Conservation (phyloP, 2,888 invertebrate species). For the Leucozona laternaria region DNA sequence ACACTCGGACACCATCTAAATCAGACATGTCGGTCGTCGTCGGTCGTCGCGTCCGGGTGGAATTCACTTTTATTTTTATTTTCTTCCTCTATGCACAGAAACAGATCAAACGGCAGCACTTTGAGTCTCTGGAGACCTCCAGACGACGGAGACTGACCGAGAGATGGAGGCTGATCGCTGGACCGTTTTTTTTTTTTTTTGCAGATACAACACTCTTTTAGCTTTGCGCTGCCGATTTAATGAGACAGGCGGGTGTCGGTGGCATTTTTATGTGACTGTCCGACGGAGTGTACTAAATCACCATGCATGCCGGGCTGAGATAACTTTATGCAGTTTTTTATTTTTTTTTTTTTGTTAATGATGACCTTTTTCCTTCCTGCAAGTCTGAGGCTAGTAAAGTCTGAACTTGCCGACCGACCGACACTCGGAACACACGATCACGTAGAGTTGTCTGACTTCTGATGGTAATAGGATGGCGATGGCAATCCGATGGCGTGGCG, state of each 20-base stretch:
- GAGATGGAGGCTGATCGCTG: constrained; percentile 2
- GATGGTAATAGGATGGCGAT: background rate
- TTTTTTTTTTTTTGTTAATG: constrained; percentile 19
- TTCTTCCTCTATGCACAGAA: constrained; percentile 29
- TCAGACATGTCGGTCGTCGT: constrained; percentile 47
- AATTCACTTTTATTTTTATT: constrained; percentile 49
- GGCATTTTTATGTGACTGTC: constrained; percentile 72
- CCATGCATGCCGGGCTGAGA: constrained; percentile 25
- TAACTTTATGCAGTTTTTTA: constrained; percentile 60
- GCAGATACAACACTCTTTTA: constrained; percentile 29
- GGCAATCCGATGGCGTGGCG: background rate
- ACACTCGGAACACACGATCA: constrained; percentile 57
- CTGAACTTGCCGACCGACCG: constrained; percentile 66
- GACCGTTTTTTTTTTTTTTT: constrained; percentile 19
- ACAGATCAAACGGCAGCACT: constrained; percentile 2
- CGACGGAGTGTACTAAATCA: constrained; percentile 54
- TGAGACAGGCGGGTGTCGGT: constrained; percentile 72
- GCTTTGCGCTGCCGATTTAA: constrained; percentile 58
- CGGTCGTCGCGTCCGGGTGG: constrained; percentile 38
- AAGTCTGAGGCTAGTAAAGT: constrained; percentile 27
- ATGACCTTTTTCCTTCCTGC: constrained; percentile 70
- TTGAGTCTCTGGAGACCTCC: constrained; percentile 38
- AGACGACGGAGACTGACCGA: constrained; percentile 27
- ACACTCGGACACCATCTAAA: constrained; percentile 58
- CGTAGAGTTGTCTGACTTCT: constrained; percentile 6